These are phyloP conservation scores for Ypsolopha sequella DNA, from an alignment of 2,888 invertebrate genomes.

Conservation along the genomic window DNA sequence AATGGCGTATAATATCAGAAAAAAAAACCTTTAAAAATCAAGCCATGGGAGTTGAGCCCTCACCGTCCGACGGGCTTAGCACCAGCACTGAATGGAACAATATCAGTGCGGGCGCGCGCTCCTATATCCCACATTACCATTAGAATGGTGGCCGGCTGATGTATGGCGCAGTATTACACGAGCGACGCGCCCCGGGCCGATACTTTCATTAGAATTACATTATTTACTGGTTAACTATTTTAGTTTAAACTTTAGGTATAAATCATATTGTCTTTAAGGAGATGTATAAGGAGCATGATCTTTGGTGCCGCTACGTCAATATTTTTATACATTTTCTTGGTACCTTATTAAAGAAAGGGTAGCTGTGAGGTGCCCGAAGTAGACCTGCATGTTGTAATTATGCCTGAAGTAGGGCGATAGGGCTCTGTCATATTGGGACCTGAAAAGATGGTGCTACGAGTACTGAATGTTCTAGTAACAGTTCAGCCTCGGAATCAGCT, in stretches of 20 bases:
- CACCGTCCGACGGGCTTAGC: background rate
- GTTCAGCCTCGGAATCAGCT: too few relatives aligned
- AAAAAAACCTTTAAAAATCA: background rate
- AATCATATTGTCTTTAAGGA: background rate
- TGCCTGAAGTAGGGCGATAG: too few relatives aligned
- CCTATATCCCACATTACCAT: conserved; percentile 60
- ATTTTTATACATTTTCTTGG: too few relatives aligned
- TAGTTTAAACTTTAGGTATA: background rate
- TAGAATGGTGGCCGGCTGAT: conserved; percentile 59
- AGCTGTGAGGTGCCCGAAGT: too few relatives aligned
- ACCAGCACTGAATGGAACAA: conserved; percentile 38
- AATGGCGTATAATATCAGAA: background rate
- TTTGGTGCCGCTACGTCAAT: too few relatives aligned
- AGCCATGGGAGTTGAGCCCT: background rate
- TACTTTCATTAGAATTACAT: background rate
- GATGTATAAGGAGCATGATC: too few relatives aligned
- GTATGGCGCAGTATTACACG: conserved; percentile 43
- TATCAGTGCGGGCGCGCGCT: conserved; percentile 36
- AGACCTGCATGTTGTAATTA: too few relatives aligned
- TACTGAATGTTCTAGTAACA: too few relatives aligned
- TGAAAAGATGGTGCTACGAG: too few relatives aligned
- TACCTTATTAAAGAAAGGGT: too few relatives aligned
- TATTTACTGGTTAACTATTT: background rate
- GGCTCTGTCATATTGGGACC: too few relatives aligned
- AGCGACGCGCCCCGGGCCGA: background rate